Conservation (phyloP, 92 coral and sea anemone species). For the Blastomussa wellsi region DNA sequence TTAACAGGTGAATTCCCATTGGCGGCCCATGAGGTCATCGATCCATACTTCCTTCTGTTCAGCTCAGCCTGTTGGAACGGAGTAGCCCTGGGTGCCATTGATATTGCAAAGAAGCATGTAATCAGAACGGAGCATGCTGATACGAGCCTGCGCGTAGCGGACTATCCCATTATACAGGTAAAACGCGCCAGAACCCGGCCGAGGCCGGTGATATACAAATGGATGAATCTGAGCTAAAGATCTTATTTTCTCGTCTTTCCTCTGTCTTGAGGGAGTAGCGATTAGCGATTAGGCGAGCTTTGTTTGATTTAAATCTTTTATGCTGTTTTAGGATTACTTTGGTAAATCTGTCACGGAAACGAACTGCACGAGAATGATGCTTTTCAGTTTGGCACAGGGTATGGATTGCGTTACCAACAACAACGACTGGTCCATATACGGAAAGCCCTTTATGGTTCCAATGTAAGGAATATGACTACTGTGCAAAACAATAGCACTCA, state of each 20-base stretch:
- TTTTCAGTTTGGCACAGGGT: slow-evolving; percentile 58
- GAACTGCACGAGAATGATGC: slow-evolving; percentile 62
- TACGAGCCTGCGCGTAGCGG: slow-evolving; percentile 58
- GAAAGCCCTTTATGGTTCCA: slow-evolving; percentile 15
- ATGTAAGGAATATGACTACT: slow-evolving; percentile 3
- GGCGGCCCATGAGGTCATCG: slow-evolving; percentile 58
- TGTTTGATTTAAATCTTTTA: not conserved
- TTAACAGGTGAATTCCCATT: slow-evolving; percentile 60
- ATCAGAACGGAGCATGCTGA: slow-evolving; percentile 61
- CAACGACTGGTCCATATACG: slow-evolving; percentile 61
- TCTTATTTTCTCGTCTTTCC: no score
- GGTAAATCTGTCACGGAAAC: slow-evolving; percentile 64
- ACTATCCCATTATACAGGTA: slow-evolving; percentile 70
- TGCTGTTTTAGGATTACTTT: slow-evolving; percentile 53
- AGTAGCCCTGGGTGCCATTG: slow-evolving; percentile 59
- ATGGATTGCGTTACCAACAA: slow-evolving; percentile 67
- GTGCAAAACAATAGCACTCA: not conserved
- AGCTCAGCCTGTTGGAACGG: slow-evolving; percentile 77
- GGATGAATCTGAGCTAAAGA: no score
- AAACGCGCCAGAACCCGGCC: no score
- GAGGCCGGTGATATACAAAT: no score
- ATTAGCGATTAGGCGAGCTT: not conserved
- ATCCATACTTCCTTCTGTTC: slow-evolving; percentile 65
- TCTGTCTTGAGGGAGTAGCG: not conserved
- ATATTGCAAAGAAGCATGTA: slow-evolving; percentile 63